Conservation (phyloP, 2,888 invertebrate genomes). For the Hypolimnas misippus region DNA sequence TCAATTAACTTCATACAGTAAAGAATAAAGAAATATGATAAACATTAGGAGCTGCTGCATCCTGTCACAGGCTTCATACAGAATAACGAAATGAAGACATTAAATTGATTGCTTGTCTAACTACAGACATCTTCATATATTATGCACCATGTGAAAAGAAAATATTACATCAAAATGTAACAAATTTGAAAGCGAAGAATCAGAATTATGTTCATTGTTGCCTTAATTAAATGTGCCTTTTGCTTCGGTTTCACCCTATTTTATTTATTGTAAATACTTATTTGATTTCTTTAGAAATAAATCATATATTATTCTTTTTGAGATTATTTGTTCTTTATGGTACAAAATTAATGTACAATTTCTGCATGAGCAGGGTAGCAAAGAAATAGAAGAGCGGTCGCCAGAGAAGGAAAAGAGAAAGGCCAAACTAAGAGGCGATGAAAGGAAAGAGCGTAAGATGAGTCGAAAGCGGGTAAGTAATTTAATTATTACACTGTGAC, state of each 20-base stretch:
- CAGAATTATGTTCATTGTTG: conserved; percentile 31
- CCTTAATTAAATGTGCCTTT: conserved; percentile 67
- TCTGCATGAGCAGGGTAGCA: conserved; percentile 79
- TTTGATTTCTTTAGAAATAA: background rate
- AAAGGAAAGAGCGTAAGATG: conserved; percentile 91
- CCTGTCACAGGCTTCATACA: too few species aligned
- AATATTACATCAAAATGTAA: too few species aligned
- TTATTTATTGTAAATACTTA: background rate
- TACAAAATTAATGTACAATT: conserved; percentile 48
- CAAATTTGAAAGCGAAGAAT: background rate
- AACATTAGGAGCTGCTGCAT: too few species aligned
- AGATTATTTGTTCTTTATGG: conserved; percentile 18
- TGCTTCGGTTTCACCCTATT: conserved; percentile 52
- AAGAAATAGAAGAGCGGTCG: conserved; percentile 84
- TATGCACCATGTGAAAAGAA: too few species aligned
- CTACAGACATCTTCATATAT: too few species aligned
- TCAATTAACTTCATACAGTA: too few species aligned
- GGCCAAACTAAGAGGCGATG: conserved; percentile 76
- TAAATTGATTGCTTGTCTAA: too few species aligned
- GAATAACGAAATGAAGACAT: too few species aligned
- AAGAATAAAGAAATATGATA: too few species aligned
- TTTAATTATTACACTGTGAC: background rate
- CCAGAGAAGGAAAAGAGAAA: conserved; percentile 92
- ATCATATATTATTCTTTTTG: background rate
- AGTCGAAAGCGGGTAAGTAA: conserved; percentile 89